phyloP scores from a whole-genome alignment of 2,113 vertebrate species.

The Catharus bicknelli region DNA sequence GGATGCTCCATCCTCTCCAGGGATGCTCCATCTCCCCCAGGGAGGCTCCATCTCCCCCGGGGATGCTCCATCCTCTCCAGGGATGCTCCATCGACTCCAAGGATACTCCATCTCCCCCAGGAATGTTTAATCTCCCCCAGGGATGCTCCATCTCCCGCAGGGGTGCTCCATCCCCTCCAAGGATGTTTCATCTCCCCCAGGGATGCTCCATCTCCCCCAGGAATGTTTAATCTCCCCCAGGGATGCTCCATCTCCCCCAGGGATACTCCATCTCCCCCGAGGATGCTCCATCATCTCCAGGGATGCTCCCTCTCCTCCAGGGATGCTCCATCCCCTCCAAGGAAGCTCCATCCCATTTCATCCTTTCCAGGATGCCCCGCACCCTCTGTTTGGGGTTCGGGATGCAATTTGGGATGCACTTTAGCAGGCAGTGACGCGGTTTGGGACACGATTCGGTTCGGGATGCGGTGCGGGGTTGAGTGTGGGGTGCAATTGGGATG shows the following conservation, averaged over 20 bases:
- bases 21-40: too few relatives aligned
- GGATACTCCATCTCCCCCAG: neutral
- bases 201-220: neutral
- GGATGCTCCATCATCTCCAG: too few relatives aligned
- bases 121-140: neutral
- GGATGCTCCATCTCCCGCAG: neutral
- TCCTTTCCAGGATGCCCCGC: neutral
- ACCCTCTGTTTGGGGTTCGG: neutral
- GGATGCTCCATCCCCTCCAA: too few relatives aligned
- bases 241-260: too few relatives aligned
- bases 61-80: too few relatives aligned
- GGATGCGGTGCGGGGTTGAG: neutral
- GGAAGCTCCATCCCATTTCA: too few relatives aligned
- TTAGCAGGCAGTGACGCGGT: neutral
- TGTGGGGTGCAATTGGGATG: neutral
- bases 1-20: too few relatives aligned
- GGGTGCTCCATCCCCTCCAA: rapidly evolving
- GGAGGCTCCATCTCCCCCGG: neutral
- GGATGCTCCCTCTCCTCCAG: too few relatives aligned
- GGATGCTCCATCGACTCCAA: neutral
- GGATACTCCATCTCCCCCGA: too few relatives aligned
- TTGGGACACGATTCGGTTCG: neutral
- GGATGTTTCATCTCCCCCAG: neutral
- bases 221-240: neutral
- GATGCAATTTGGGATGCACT: neutral